These are phyloP conservation scores for Maniola hyperantus DNA, from an alignment of 2,888 invertebrate species.

Conservation along the genomic window DNA sequence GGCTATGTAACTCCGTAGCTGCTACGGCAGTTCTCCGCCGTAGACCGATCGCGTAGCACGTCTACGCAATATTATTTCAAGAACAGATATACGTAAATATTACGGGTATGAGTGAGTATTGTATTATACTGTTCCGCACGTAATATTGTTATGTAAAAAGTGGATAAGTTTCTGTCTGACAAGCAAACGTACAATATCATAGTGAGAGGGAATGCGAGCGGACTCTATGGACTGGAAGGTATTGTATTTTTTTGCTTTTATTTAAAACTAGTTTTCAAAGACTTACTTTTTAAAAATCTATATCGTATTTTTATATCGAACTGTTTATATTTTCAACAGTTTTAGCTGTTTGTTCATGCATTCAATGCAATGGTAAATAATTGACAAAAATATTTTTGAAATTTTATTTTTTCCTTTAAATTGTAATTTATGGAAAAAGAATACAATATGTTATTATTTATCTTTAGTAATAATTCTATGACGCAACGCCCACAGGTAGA, in stretches of 20 bases:
- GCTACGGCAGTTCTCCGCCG: slow-evolving; percentile 66
- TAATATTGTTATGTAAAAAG: slow-evolving; percentile 75
- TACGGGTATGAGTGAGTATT: slow-evolving; percentile 53
- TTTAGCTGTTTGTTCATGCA: no score
- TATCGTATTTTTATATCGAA: no score
- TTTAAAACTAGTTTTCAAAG: slow-evolving; percentile 10
- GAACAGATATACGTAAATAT: slow-evolving; percentile 39
- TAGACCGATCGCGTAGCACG: slow-evolving; percentile 64
- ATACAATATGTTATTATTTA: no score
- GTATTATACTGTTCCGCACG: slow-evolving; percentile 50
- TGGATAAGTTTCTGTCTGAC: slow-evolving; percentile 74
- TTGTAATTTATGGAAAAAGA: no score
- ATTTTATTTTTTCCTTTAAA: no score
- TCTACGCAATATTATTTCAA: slow-evolving; percentile 50
- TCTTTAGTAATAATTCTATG: no score
- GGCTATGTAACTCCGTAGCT: slow-evolving; percentile 43
- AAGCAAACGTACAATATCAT: slow-evolving; percentile 79
- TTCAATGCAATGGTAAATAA: no score
- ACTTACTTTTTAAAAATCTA: no score
- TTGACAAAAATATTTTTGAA: no score
- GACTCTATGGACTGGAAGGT: slow-evolving; percentile 73
- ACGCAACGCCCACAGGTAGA: no score
- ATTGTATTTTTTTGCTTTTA: slow-evolving; percentile 2
- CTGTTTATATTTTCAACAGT: no score
- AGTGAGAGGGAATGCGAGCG: slow-evolving; percentile 74